Conservation (phyloP, 2,113 vertebrate species). For the Pluvialis apricaria region DNA sequence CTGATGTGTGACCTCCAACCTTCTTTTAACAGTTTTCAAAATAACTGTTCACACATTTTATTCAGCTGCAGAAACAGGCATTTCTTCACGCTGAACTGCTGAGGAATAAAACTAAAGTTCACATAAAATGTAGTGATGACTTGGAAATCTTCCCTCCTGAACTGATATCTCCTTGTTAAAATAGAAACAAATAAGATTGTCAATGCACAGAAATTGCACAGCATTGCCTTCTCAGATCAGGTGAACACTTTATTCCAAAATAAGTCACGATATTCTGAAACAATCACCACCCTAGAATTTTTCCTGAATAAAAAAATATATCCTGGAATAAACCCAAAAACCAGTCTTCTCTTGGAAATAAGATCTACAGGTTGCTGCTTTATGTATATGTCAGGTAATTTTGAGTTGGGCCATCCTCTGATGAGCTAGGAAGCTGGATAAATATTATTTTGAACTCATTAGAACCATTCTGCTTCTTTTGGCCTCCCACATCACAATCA, state of each 20-base stretch:
- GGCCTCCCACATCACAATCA: neutral
- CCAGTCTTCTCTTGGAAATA: neutral
- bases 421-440: neutral
- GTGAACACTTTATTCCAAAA: neutral
- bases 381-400: neutral
- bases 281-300: neutral
- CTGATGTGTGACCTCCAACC: neutral
- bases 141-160: neutral
- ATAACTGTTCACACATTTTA: neutral
- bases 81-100: neutral
- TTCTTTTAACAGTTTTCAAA: neutral
- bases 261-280: neutral
- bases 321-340: neutral
- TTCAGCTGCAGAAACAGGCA: neutral
- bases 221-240: neutral
- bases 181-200: neutral
- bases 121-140: neutral
- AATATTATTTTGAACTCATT: constrained; percentile 13
- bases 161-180: neutral
- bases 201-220: neutral
- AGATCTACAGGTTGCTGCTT: neutral
- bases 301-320: neutral
- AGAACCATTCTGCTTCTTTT: neutral
- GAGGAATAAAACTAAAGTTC: neutral
- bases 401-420: neutral